These are phyloP conservation scores for Colistium nudipinnis DNA, from an alignment of 2,113 vertebrate genomes.

Conservation along the genomic window DNA sequence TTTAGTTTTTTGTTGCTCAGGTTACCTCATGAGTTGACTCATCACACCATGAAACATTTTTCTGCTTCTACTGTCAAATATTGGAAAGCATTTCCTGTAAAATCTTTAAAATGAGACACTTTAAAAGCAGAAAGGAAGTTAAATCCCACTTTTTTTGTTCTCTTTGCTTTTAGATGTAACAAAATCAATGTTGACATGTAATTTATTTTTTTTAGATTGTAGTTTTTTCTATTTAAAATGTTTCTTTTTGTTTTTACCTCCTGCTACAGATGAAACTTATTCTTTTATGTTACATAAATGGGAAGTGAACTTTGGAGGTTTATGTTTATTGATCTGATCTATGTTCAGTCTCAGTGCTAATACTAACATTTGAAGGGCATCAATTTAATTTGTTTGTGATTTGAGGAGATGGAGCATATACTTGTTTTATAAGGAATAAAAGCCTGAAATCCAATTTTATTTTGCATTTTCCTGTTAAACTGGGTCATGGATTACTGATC, in stretches of 20 bases:
- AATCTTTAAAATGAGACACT: too few species aligned
- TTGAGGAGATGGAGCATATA: not conserved
- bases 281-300: too few species aligned
- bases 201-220: not conserved
- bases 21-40: not conserved
- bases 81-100: not conserved
- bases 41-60: not conserved
- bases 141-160: too few species aligned
- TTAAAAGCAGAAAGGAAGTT: too few species aligned
- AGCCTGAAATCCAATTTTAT: not conserved
- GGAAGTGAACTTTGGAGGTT: not conserved
- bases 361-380: not conserved
- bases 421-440: slow-evolving; percentile 43
- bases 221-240: not conserved
- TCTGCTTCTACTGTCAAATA: slow-evolving; percentile 35
- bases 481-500: not conserved
- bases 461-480: too few species aligned
- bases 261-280: not conserved
- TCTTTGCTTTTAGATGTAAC: not conserved
- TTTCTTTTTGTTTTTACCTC: not conserved
- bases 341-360: not conserved
- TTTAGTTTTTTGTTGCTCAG: not conserved
- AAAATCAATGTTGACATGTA: too few species aligned
- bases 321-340: slow-evolving; percentile 10
- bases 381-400: slow-evolving; percentile 11